These are phyloP conservation scores for Hemicentrotus pulcherrimus DNA, from an alignment of 35 echinoderm and acorn worm genomes.

Conservation along the genomic window DNA sequence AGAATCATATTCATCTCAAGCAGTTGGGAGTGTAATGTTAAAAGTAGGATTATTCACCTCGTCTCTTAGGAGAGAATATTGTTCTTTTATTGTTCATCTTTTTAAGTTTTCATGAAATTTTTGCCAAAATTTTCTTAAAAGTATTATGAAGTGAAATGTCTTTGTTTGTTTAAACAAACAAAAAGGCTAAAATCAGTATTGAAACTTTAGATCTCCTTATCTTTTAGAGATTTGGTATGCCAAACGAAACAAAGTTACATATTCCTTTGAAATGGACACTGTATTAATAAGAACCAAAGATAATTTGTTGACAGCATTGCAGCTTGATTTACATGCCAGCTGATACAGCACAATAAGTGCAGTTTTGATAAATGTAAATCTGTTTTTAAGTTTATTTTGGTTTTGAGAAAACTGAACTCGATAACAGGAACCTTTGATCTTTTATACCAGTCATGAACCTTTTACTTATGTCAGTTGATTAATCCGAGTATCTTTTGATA, in stretches of 20 bases:
- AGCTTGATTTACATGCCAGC: background rate
- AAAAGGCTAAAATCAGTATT: background rate
- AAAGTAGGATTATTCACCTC: too few relatives aligned
- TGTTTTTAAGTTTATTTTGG: background rate
- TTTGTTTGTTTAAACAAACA: background rate
- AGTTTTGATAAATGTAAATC: background rate
- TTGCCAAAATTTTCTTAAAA: background rate
- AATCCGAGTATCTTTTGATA: background rate
- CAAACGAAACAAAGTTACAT: background rate
- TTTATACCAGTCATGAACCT: background rate
- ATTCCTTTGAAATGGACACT: background rate
- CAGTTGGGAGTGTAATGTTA: too few relatives aligned
- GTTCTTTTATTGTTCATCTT: too few relatives aligned
- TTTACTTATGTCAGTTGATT: background rate
- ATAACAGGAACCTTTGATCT: background rate
- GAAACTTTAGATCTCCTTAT: background rate
- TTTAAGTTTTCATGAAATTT: background rate
- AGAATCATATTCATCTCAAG: too few relatives aligned
- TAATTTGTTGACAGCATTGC: background rate
- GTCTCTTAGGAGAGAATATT: too few relatives aligned
- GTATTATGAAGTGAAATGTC: background rate
- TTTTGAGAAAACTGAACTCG: too few relatives aligned
- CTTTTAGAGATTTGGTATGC: background rate
- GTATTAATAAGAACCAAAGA: background rate
- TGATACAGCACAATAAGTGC: background rate